phyloP scores from a whole-genome alignment of 2,113 vertebrate species.

The Prionailurus viverrinus region DNA sequence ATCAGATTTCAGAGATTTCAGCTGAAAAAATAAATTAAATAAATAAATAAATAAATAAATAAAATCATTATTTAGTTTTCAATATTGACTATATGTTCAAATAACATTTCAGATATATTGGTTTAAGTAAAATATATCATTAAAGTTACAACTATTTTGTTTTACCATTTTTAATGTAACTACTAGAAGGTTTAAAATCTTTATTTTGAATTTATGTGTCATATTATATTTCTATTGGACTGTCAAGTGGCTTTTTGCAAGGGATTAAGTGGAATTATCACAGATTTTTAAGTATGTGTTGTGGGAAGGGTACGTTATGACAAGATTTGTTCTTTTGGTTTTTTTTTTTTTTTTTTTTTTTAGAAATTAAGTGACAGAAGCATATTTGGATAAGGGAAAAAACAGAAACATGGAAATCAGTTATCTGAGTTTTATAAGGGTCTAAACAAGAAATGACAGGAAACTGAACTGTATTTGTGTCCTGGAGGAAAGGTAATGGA shows the following conservation, averaged over 20 bases:
- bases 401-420: neutral
- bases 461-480: neutral
- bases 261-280: neutral
- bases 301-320: neutral
- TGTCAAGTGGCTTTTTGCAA: neutral
- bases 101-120: neutral
- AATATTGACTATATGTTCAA: conserved; percentile 2
- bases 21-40: neutral
- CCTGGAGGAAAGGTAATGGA: neutral
- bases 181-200: neutral
- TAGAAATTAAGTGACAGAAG: neutral
- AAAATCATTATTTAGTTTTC: neutral
- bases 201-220: neutral
- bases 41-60: neutral
- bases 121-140: neutral
- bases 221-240: neutral
- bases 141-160: neutral
- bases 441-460: neutral
- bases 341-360: neutral
- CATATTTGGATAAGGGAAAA: neutral
- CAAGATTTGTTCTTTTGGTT: neutral
- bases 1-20: neutral
- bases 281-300: neutral
- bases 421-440: neutral
- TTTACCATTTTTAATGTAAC: neutral